Evolutionary conservation across 2,888 invertebrate genomes (phyloP).

Genomic region (Stenoptilia bipunctidactyla): DNA sequence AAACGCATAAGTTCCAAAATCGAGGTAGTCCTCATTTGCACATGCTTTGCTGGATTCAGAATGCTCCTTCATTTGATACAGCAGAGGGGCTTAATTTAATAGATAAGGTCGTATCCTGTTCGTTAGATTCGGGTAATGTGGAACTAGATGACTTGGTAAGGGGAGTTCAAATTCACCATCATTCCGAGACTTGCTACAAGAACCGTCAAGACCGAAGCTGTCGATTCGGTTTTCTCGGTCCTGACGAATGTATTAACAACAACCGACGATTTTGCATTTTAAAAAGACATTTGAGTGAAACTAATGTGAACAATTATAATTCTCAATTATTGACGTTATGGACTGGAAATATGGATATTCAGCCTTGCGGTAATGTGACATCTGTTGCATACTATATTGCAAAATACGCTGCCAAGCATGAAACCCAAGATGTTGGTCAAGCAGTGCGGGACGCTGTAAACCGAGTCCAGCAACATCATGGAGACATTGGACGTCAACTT

Average conservation of each 20-base stretch:
- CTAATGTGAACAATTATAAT: conserved; percentile 9
- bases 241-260: not conserved
- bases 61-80: no score
- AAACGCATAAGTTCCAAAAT: no score
- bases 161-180: no score
- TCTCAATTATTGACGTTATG: conserved; percentile 13
- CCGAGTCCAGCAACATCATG: not conserved
- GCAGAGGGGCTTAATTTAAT: no score
- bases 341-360: conserved; percentile 19
- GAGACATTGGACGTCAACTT: conserved; percentile 4
- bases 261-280: conserved; percentile 3
- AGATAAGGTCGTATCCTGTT: no score
- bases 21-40: no score
- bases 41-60: no score
- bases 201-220: no score
- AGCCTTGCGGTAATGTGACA: conserved; percentile 15
- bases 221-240: not conserved
- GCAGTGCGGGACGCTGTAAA: not conserved
- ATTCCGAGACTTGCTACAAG: no score
- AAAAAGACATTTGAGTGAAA: conserved; percentile 2
- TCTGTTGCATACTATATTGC: conserved; percentile 13
- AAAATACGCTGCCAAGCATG: conserved; percentile 1
- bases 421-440: conserved; percentile 1
- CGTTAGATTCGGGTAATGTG: no score
- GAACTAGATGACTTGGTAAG: no score